Conservation (phyloP, 1,140 invertebrate genomes). For the Drosophila auraria region DNA sequence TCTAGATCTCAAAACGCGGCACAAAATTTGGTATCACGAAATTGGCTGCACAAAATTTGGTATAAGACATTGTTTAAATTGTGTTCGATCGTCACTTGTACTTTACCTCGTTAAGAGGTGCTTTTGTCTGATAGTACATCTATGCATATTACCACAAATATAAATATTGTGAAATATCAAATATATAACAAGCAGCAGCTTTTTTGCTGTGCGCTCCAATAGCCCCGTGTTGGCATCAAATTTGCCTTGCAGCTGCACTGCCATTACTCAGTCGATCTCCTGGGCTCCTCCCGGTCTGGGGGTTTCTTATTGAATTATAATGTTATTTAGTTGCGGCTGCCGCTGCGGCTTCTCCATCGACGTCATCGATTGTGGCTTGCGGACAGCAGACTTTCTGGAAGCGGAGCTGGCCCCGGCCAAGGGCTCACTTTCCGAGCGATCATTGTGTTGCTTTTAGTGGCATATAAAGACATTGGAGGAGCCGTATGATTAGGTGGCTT, state of each 20-base stretch:
- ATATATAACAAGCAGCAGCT: neutral
- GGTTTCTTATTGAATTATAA: slow-evolving; percentile 79
- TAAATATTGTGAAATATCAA: neutral
- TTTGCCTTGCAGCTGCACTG: slow-evolving; percentile 51
- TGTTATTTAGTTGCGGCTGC: slow-evolving; percentile 58
- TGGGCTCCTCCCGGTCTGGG: slow-evolving; percentile 40
- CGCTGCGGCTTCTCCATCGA: slow-evolving; percentile 38
- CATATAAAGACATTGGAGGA: slow-evolving; percentile 59
- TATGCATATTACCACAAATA: neutral
- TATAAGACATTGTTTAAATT: too few relatives aligned
- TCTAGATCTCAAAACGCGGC: too few relatives aligned
- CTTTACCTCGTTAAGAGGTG: too few relatives aligned
- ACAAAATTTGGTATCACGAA: too few relatives aligned
- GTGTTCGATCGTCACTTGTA: too few relatives aligned
- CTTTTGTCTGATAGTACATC: too few relatives aligned
- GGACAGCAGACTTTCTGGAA: slow-evolving; percentile 46
- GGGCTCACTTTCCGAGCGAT: slow-evolving; percentile 3
- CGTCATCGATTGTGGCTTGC: slow-evolving; percentile 51
- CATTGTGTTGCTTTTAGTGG: slow-evolving; percentile 15
- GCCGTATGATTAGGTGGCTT: neutral
- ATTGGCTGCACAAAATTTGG: too few relatives aligned
- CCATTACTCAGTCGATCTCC: slow-evolving; percentile 36
- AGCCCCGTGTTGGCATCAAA: slow-evolving; percentile 8
- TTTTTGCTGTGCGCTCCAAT: slow-evolving; percentile 2
- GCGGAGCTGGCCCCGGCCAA: neutral